A percentile compares a stretch with the other conserved stretches of the same genome.
These are phyloP conservation scores for Pandion haliaetus DNA, from an alignment of 2,113 vertebrate species.

Conservation along the genomic window DNA sequence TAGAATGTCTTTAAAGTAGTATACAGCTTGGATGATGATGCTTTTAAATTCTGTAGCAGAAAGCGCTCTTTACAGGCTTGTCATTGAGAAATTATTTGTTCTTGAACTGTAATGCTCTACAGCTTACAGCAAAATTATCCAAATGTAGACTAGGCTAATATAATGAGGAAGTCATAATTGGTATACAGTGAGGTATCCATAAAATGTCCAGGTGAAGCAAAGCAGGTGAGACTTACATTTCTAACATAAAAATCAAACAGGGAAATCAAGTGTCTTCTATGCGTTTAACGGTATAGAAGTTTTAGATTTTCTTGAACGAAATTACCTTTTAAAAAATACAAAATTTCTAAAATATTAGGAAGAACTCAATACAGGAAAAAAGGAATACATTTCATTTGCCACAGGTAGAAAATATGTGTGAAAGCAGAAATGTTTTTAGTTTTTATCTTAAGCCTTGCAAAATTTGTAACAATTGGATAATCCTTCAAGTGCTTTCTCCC, in stretches of 20 bases:
- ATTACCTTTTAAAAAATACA: neutral
- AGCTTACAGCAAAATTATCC: neutral
- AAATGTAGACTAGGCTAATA: neutral
- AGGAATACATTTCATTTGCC: neutral
- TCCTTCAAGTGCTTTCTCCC: constrained; percentile 25
- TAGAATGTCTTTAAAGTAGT: neutral
- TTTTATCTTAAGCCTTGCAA: constrained; percentile 18
- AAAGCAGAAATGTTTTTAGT: neutral
- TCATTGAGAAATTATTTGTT: neutral
- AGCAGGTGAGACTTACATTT: neutral
- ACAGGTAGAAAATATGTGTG: neutral
- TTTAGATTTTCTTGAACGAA: neutral
- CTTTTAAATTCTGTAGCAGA: neutral
- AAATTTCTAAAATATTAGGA: neutral
- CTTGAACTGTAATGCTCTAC: neutral
- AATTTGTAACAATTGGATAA: constrained; percentile 17
- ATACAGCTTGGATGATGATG: neutral
- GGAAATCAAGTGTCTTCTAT: neutral
- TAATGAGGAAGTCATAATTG: neutral
- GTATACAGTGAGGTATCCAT: neutral
- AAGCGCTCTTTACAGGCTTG: neutral
- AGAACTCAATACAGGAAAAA: neutral
- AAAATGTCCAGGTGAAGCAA: neutral
- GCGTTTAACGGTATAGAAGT: neutral
- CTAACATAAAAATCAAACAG: neutral